Evolutionary conservation across 2,797 vertebrate species (phyloP).

Genomic region (Cercopithecus hamlyni): DNA sequence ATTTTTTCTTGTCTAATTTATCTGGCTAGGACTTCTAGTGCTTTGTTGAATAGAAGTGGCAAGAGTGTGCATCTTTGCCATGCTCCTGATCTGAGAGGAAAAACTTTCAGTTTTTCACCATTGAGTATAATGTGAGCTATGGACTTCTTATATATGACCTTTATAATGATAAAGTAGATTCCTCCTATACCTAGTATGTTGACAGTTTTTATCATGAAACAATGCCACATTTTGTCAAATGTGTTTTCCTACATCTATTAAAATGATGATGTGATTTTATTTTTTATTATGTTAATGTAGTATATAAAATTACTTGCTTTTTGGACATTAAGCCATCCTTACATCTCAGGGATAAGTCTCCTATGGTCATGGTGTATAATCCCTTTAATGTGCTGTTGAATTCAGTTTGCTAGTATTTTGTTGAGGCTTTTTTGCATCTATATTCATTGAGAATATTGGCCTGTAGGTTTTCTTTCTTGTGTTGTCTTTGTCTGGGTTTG

Average conservation of each 20-base stretch:
- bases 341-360: neutral
- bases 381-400: neutral
- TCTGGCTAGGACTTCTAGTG: neutral
- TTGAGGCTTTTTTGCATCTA: neutral
- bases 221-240: neutral
- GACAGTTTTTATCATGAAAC: neutral
- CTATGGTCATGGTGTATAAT: neutral
- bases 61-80: neutral
- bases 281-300: neutral
- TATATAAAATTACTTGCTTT: neutral
- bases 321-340: neutral
- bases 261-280: neutral
- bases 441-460: neutral
- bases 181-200: neutral
- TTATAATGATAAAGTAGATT: neutral
- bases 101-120: neutral
- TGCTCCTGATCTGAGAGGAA: neutral
- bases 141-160: neutral
- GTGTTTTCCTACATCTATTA: neutral
- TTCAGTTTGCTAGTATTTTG: neutral
- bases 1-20: neutral
- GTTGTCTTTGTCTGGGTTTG: too few species aligned
- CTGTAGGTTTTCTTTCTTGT: neutral
- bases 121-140: neutral
- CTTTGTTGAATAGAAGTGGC: neutral